These are phyloP conservation scores for Drosophila virilis DNA, from an alignment of 1,140 invertebrate species.

Conservation along the genomic window DNA sequence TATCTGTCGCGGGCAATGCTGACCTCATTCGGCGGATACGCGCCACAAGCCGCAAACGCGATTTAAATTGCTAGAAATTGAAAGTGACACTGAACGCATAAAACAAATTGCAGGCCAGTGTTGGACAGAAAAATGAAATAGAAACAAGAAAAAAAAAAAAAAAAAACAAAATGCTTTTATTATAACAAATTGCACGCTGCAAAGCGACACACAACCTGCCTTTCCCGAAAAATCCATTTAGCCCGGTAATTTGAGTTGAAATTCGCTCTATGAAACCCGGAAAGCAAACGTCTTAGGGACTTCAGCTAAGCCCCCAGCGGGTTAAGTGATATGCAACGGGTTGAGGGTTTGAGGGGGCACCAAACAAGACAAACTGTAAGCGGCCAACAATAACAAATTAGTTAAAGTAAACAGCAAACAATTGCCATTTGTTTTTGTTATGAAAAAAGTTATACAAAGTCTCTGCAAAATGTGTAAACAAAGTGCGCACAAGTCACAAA, in stretches of 20 bases:
- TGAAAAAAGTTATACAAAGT: slow-evolving; percentile 30
- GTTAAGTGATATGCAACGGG: slow-evolving; percentile 9
- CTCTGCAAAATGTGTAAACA: slow-evolving; percentile 35
- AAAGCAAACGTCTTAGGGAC: slow-evolving; percentile 19
- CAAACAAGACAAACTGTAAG: slow-evolving; percentile 14
- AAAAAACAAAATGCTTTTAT: slow-evolving; percentile 52
- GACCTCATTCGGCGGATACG: slow-evolving; percentile 67
- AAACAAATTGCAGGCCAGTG: slow-evolving; percentile 50
- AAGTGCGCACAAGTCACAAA: slow-evolving; percentile 8
- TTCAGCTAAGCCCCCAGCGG: not conserved
- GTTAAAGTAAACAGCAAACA: slow-evolving; percentile 44
- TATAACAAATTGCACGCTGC: slow-evolving; percentile 51
- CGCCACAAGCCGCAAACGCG: slow-evolving; percentile 61
- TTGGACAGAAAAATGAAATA: not conserved
- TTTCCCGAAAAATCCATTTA: not conserved
- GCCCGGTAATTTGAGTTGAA: slow-evolving; percentile 5
- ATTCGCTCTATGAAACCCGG: slow-evolving; percentile 13
- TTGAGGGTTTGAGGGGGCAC: not conserved
- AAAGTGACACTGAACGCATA: slow-evolving; percentile 70
- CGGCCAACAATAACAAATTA: slow-evolving; percentile 37
- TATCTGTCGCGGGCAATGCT: slow-evolving; percentile 15
- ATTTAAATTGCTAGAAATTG: slow-evolving; percentile 80
- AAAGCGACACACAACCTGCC: not conserved
- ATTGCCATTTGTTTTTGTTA: slow-evolving; percentile 27
- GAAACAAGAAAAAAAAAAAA: slow-evolving; percentile 19